Conservation (phyloP, 2,797 vertebrate genomes). For the Florisuga fusca region DNA sequence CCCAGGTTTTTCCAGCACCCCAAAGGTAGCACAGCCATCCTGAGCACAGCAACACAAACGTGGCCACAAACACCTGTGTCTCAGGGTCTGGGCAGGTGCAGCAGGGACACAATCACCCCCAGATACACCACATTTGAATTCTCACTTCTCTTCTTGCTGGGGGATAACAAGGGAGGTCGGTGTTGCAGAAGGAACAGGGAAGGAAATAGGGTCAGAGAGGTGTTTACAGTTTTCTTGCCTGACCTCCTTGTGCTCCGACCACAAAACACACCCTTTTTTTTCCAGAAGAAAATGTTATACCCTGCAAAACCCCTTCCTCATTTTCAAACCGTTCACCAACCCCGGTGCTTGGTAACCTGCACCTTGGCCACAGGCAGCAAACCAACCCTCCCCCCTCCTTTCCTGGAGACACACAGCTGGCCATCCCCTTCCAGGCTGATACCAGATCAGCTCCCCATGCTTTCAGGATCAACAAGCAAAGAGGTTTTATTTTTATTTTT, state of each 20-base stretch:
- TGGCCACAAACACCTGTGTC: slow-evolving; percentile 35
- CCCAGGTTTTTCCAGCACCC: background rate
- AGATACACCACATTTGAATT: background rate
- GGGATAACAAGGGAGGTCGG: background rate
- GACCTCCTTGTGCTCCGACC: slow-evolving; percentile 54
- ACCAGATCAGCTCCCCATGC: background rate
- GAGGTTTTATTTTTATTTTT: background rate
- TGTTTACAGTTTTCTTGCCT: slow-evolving; percentile 57
- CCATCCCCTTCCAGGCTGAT: background rate
- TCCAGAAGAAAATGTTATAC: slow-evolving; percentile 64
- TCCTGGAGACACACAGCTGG: background rate
- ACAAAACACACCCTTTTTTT: slow-evolving; percentile 65
- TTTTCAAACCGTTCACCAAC: slow-evolving; percentile 74
- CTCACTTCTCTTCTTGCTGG: slow-evolving; percentile 52
- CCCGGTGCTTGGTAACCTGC: slow-evolving; percentile 61
- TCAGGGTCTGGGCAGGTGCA: background rate
- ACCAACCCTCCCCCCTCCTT: slow-evolving; percentile 5
- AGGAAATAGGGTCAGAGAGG: slow-evolving; percentile 49
- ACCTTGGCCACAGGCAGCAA: slow-evolving; percentile 12
- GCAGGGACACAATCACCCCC: background rate
- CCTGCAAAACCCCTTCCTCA: slow-evolving; percentile 78
- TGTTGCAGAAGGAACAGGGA: background rate
- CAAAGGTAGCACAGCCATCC: fast-evolving
- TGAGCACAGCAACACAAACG: fast-evolving
- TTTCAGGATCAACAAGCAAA: background rate